Conservation (phyloP, 2,888 invertebrate genomes). For the Scaptomyza caliginosa region DNA sequence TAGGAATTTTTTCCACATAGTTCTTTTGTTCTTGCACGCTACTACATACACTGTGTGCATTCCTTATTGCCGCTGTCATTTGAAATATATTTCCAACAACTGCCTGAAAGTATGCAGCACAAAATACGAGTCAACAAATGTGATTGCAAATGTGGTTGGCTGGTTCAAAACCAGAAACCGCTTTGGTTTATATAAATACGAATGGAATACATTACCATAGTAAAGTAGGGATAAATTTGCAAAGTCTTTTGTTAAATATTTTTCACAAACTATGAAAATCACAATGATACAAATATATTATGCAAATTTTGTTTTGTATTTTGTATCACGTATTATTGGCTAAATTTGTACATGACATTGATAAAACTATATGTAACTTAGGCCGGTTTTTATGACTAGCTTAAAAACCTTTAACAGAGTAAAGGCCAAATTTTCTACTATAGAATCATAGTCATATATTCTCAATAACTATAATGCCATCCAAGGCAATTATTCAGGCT, state of each 20-base stretch:
- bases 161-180: not conserved
- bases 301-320: not conserved
- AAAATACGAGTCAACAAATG: not conserved
- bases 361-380: too few relatives aligned
- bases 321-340: not conserved
- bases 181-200: not conserved
- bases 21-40: constrained; percentile 45
- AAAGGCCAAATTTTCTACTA: too few relatives aligned
- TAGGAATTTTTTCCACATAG: not conserved
- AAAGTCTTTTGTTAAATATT: not conserved
- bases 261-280: not conserved
- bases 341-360: too few relatives aligned
- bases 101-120: not conserved
- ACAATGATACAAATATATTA: too few relatives aligned
- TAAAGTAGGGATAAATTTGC: not conserved
- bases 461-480: too few relatives aligned
- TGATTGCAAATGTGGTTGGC: too few relatives aligned
- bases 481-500: too few relatives aligned
- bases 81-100: not conserved
- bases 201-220: not conserved
- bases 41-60: not conserved
- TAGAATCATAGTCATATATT: too few relatives aligned
- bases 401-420: too few relatives aligned
- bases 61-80: not conserved
- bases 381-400: too few relatives aligned